Base-by-base conservation (phyloP, 2,797 vertebrate genomes). In the Sebastes iracundus region DNA sequence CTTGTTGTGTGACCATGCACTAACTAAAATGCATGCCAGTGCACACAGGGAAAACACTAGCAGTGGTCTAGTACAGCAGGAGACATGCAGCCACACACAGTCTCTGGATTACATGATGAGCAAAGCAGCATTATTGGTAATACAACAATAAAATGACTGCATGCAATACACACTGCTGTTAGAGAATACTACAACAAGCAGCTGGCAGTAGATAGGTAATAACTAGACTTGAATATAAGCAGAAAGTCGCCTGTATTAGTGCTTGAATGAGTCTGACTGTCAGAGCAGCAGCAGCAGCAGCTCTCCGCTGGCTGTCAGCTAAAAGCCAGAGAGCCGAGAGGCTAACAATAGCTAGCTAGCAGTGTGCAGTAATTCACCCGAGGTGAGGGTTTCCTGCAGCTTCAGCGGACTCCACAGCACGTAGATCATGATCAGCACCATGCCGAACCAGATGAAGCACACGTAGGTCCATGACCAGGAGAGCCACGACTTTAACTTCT, bases 351-450 rank as follows among this genome's bases (percentile, higher is more conserved):
- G 90, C 93, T 94, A 94, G 91, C 92, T 90, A 90, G 88, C 84
- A 70, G 27, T 8, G 35, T 38, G 78, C 87, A 23, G 86, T 81
- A 80, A 90, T 84, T 97, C 95, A 99, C 98, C 98, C 90, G 97
- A 97, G 82, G 96, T 95, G 77, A 98, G 94, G 72, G 96, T 96
- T 93, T 99, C 97, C 93, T 98, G 97, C 74, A 99, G 94, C 89
- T 97, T 97, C 86, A 99, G 94, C 79, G 97, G 97, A 84, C 97
- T 97, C 93, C 98, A 94, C 92, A 99, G 95, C 5, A 96, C 96
- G 91, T 98, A 99, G 7, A 98, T 93, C 86, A 99, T 96, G 58
- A 97, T 96, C 60, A 98, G 93, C 76, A 96, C 96, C 95, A 94
- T 96, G 92, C 95, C 94, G 81, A 97, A 91, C 95, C 95, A 97